Percentiles rank a stretch among this genome's conserved stretches.
phyloP scores from a whole-genome alignment of 2,888 invertebrate genomes.

The Aspidiotus destructor region DNA sequence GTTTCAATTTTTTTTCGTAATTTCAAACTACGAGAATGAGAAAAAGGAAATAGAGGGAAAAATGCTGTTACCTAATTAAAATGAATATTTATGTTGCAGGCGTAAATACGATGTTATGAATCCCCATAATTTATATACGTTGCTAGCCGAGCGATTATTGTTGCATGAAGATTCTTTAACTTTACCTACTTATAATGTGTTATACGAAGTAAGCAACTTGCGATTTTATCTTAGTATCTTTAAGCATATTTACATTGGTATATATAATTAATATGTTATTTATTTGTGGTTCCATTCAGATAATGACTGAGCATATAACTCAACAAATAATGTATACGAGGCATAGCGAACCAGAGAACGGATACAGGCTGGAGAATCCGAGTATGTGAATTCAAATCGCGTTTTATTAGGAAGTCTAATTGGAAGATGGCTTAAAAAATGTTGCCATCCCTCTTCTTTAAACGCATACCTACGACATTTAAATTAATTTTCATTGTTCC shows the following conservation, averaged over 20 bases:
- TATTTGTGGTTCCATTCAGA: conserved; percentile 44
- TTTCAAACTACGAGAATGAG: too few species aligned
- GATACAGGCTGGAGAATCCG: conserved; percentile 90
- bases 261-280: conserved; percentile 8
- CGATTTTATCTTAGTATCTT: neutral
- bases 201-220: conserved; percentile 64
- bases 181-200: conserved; percentile 92
- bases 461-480: neutral
- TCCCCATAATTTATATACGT: conserved; percentile 93
- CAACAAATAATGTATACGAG: conserved; percentile 87
- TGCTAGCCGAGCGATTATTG: conserved; percentile 84
- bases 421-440: too few species aligned
- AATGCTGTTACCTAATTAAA: neutral
- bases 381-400: conserved; percentile 53
- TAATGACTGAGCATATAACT: conserved; percentile 93
- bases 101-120: conserved; percentile 99
- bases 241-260: neutral
- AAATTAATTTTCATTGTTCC: conserved; percentile 11
- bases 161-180: conserved; percentile 81
- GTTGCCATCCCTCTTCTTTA: too few species aligned
- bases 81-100: conserved; percentile 46
- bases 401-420: too few species aligned
- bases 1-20: too few species aligned
- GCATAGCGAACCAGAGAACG: conserved; percentile 91
- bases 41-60: too few species aligned